phyloP scores from a whole-genome alignment of 2,113 vertebrate genomes.

The Caranx melampygus region DNA sequence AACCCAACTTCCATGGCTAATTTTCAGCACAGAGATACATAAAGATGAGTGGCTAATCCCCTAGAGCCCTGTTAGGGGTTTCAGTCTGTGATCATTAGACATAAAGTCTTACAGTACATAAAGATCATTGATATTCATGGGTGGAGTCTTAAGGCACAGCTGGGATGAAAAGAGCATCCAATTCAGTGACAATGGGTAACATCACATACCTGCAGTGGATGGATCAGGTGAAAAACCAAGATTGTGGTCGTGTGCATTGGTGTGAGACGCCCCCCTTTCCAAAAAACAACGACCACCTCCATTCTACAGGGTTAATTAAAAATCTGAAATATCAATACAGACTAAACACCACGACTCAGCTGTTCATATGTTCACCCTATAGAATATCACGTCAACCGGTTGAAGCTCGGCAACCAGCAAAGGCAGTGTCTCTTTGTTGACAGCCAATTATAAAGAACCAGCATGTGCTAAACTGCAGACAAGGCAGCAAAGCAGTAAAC shows the following conservation, averaged over 20 bases:
- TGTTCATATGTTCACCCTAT: slow-evolving; percentile 4
- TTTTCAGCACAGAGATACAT: slow-evolving; percentile 5
- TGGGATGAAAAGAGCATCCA: neutral
- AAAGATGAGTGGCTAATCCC: slow-evolving; percentile 12
- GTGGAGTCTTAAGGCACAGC: neutral
- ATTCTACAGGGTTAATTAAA: slow-evolving; percentile 13
- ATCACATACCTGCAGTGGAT: neutral
- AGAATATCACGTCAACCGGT: slow-evolving; percentile 7
- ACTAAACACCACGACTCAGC: slow-evolving; percentile 1
- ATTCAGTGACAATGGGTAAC: neutral
- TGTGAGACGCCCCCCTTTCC: neutral
- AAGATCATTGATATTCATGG: neutral
- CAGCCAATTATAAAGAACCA: slow-evolving; percentile 4
- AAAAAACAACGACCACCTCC: neutral
- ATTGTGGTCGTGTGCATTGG: neutral
- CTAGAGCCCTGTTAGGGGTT: slow-evolving; percentile 11
- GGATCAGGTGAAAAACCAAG: neutral
- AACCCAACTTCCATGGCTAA: neutral
- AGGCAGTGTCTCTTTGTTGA: slow-evolving; percentile 18
- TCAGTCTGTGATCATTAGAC: slow-evolving; percentile 22
- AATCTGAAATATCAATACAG: neutral
- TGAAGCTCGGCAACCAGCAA: slow-evolving; percentile 3
- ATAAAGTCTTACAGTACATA: slow-evolving; percentile 1
- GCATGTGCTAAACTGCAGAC: neutral
- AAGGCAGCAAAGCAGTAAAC: slow-evolving; percentile 19